Evolutionary conservation across 2,888 invertebrate species (phyloP).

Genomic region (Acrobasis suavella): DNA sequence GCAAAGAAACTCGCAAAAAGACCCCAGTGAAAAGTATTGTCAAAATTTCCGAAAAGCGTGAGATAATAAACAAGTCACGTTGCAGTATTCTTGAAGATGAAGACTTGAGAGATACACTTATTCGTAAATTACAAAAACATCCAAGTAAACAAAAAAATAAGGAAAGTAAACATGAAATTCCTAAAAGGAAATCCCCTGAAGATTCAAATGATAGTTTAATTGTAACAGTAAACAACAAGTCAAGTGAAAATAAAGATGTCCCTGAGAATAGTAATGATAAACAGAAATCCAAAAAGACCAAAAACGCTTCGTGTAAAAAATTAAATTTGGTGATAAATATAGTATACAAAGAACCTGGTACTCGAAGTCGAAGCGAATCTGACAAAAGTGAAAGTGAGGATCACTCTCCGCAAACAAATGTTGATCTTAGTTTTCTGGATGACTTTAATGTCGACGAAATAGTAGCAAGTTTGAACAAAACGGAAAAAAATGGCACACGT

Average conservation of each 20-base stretch:
- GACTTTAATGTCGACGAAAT: conserved; percentile 67
- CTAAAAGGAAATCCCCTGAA: conserved; percentile 4
- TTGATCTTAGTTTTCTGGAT: conserved; percentile 62
- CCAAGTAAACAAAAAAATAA: neutral
- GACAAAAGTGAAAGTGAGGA: conserved; percentile 33
- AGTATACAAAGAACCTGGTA: conserved; percentile 35
- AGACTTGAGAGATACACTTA: conserved; percentile 1
- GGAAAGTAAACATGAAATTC: neutral
- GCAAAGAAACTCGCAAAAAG: neutral
- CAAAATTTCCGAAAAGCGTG: neutral
- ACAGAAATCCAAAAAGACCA: conserved; percentile 28
- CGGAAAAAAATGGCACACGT: conserved; percentile 25
- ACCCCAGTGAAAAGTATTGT: conserved; percentile 4
- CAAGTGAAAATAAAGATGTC: conserved; percentile 23
- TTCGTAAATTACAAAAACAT: conserved; percentile 2
- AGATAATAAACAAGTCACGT: neutral
- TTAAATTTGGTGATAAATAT: conserved; percentile 56
- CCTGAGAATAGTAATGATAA: conserved; percentile 28
- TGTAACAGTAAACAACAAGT: conserved; percentile 33
- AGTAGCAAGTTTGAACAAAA: conserved; percentile 49
- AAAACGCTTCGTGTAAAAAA: conserved; percentile 38
- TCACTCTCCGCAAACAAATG: conserved; percentile 30
- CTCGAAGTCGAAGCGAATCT: conserved; percentile 33
- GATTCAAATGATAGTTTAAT: conserved; percentile 37
- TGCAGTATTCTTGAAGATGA: neutral